Conservation (phyloP, 2,113 vertebrate species). For the Catharus fuscescens region DNA sequence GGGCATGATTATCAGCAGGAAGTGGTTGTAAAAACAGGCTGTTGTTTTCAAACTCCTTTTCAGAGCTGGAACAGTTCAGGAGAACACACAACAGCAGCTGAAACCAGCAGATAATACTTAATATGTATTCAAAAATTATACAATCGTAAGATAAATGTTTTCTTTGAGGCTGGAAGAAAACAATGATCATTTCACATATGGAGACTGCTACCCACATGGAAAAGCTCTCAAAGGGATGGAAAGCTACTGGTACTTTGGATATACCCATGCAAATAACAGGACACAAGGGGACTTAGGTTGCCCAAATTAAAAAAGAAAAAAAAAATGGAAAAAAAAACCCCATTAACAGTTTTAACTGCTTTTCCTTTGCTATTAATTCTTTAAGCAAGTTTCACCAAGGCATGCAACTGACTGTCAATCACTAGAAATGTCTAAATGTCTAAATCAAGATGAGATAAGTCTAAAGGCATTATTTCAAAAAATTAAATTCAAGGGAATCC, state of each 20-base stretch:
- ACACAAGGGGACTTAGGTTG: neutral
- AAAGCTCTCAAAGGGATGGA: constrained; percentile 9
- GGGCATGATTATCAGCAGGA: constrained; percentile 65
- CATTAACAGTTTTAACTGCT: neutral
- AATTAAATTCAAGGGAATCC: constrained; percentile 17
- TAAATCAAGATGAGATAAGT: neutral
- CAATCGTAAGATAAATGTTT: constrained; percentile 28
- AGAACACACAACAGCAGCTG: constrained; percentile 42
- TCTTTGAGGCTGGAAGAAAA: constrained; percentile 45
- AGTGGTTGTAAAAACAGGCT: constrained; percentile 69
- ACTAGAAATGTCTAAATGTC: neutral
- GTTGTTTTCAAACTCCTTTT: constrained; percentile 59
- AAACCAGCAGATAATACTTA: constrained; percentile 54
- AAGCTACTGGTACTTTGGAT: neutral
- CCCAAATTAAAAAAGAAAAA: neutral
- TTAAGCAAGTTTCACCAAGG: neutral
- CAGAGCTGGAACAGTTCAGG: constrained; percentile 26
- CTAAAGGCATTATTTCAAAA: neutral
- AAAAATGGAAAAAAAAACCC: neutral
- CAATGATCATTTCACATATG: neutral
- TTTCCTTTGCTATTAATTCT: neutral
- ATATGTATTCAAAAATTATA: constrained; percentile 47
- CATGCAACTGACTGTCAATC: neutral
- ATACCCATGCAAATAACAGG: neutral
- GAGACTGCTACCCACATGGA: neutral